These are phyloP conservation scores for Metopia argyrocephala DNA, from an alignment of 2,888 invertebrate species.

Conservation along the genomic window DNA sequence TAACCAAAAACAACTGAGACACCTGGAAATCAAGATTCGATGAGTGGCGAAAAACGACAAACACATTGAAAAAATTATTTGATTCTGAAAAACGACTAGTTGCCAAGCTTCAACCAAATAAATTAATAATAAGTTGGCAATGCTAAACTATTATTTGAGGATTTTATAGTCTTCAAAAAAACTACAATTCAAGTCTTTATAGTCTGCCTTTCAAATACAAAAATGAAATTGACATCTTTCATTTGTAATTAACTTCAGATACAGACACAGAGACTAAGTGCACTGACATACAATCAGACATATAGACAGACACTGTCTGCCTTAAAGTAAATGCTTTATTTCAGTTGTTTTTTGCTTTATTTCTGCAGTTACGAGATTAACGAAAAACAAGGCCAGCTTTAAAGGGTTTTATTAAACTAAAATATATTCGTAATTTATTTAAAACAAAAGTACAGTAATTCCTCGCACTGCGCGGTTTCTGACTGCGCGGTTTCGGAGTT, in stretches of 20 bases:
- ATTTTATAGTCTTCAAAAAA: not conserved
- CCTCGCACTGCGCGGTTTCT: too few relatives aligned
- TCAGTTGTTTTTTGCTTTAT: not conserved
- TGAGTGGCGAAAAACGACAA: too few relatives aligned
- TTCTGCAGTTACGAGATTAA: not conserved
- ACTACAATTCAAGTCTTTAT: not conserved
- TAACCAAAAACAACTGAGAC: too few relatives aligned
- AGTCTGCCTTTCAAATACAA: not conserved
- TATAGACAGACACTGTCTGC: not conserved
- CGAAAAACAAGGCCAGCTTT: conserved; percentile 31
- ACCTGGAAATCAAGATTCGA: too few relatives aligned
- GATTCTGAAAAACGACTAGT: too few relatives aligned
- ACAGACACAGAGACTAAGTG: conserved; percentile 34
- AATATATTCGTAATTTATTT: conserved; percentile 39
- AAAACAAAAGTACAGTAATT: too few relatives aligned
- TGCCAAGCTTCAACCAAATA: too few relatives aligned
- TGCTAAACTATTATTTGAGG: too few relatives aligned
- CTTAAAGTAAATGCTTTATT: not conserved
- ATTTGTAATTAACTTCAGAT: conserved; percentile 47
- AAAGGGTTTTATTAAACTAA: conserved; percentile 12
- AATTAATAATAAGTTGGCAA: too few relatives aligned
- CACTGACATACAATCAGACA: conserved; percentile 4
- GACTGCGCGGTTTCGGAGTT: too few relatives aligned
- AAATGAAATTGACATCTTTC: conserved; percentile 41
- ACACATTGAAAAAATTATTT: too few relatives aligned